These are phyloP conservation scores for Grallaria varia DNA, from an alignment of 2,113 vertebrate species.

Conservation along the genomic window DNA sequence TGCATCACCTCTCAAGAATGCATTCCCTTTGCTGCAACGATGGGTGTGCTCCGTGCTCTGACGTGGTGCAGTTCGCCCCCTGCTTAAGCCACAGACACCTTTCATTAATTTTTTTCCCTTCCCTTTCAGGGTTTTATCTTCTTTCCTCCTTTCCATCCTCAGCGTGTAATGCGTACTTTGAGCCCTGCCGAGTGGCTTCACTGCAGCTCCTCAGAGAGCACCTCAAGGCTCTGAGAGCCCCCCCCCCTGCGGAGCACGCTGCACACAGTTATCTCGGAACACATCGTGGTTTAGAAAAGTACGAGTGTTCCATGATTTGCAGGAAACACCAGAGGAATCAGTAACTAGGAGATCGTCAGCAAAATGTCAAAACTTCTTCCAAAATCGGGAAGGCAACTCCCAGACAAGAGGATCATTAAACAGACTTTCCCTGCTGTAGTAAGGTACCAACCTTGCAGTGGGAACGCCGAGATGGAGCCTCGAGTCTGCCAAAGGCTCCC, in stretches of 20 bases:
- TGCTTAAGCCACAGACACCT: neutral
- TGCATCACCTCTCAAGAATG: constrained; percentile 26
- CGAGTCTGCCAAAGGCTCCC: neutral
- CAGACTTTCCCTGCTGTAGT: neutral
- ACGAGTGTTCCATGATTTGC: neutral
- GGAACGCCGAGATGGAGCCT: neutral
- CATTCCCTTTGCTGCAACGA: neutral
- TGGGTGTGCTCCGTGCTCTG: neutral
- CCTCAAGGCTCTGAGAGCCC: neutral
- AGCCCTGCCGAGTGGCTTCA: neutral
- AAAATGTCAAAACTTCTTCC: neutral
- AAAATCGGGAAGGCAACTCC: neutral
- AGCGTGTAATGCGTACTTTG: neutral
- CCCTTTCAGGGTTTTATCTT: neutral
- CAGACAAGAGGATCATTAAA: neutral
- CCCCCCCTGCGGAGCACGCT: neutral
- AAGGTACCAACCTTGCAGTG: neutral
- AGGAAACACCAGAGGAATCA: constrained; percentile 1
- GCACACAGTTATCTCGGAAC: neutral
- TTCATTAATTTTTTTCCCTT: neutral
- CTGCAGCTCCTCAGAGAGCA: neutral
- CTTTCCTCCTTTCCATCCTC: neutral
- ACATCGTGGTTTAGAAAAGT: neutral
- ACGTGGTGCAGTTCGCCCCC: neutral
- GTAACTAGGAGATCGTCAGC: neutral